Conservation (phyloP, 2,888 invertebrate genomes). For the Rhamnusium bicolor region DNA sequence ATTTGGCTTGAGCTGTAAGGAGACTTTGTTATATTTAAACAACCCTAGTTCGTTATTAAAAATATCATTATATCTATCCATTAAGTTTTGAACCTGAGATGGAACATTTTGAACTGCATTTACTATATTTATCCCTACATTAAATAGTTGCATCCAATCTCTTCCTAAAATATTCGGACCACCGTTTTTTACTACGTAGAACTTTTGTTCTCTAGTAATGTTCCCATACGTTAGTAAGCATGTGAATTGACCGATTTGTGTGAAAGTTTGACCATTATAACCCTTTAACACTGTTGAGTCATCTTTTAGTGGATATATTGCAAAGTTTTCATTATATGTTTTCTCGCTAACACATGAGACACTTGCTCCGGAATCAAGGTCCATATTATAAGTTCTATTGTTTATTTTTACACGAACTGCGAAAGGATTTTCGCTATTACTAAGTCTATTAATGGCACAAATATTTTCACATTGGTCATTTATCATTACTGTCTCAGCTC, state of each 20-base stretch:
- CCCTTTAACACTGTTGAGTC: neutral
- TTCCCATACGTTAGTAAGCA: neutral
- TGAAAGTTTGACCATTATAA: slow-evolving; percentile 10
- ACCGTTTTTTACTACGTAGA: slow-evolving; percentile 23
- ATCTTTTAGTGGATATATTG: neutral
- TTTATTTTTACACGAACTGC: neutral
- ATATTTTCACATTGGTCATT: neutral
- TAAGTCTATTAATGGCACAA: neutral
- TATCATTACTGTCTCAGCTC: neutral
- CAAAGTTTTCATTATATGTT: neutral
- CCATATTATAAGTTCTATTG: neutral
- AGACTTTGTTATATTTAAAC: slow-evolving; percentile 20
- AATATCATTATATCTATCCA: slow-evolving; percentile 10
- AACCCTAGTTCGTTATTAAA: slow-evolving; percentile 11
- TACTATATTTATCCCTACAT: neutral
- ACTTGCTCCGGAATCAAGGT: neutral
- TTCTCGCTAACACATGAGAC: neutral
- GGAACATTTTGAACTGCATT: neutral
- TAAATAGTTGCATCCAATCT: slow-evolving; percentile 20
- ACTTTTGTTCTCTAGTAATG: neutral
- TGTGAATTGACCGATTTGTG: neutral
- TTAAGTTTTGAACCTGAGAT: neutral
- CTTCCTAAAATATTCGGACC: slow-evolving; percentile 13
- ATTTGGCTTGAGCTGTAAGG: slow-evolving; percentile 27
- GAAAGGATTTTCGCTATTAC: neutral